These are phyloP conservation scores for Ptilorrhoa leucosticta DNA, from an alignment of 2,113 vertebrate species.

Conservation along the genomic window DNA sequence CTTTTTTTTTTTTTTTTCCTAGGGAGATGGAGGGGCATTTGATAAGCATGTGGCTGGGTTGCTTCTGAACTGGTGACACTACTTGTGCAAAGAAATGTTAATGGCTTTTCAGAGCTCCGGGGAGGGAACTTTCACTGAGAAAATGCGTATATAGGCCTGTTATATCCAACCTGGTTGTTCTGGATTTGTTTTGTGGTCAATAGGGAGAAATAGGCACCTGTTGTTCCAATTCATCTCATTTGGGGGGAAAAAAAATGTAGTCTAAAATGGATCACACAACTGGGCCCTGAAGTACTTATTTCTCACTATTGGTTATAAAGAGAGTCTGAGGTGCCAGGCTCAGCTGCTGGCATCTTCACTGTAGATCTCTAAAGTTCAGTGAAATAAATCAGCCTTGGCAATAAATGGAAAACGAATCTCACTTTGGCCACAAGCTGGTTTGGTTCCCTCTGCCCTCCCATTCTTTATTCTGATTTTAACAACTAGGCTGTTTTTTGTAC, in stretches of 20 bases:
- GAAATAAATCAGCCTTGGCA: neutral
- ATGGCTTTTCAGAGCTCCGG: neutral
- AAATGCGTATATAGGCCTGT: neutral
- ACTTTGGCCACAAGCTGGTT: neutral
- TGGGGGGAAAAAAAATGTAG: neutral
- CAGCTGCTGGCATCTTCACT: neutral
- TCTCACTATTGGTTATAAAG: neutral
- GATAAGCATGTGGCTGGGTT: neutral
- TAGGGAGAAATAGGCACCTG: neutral
- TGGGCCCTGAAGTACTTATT: neutral
- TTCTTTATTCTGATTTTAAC: neutral
- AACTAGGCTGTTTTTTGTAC: neutral
- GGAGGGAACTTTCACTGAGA: neutral
- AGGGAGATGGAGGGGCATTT: neutral
- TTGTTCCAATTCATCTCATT: neutral
- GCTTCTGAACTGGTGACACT: neutral
- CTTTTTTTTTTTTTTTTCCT: neutral
- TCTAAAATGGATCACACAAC: neutral
- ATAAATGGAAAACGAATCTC: neutral
- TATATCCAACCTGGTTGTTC: neutral
- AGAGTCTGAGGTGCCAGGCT: neutral
- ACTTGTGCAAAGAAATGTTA: neutral
- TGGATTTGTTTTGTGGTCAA: neutral
- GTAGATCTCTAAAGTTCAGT: neutral
- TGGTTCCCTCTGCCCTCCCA: accelerated